Conservation (phyloP, 2,888 invertebrate species). For the Ditylenchus weischeri region DNA sequence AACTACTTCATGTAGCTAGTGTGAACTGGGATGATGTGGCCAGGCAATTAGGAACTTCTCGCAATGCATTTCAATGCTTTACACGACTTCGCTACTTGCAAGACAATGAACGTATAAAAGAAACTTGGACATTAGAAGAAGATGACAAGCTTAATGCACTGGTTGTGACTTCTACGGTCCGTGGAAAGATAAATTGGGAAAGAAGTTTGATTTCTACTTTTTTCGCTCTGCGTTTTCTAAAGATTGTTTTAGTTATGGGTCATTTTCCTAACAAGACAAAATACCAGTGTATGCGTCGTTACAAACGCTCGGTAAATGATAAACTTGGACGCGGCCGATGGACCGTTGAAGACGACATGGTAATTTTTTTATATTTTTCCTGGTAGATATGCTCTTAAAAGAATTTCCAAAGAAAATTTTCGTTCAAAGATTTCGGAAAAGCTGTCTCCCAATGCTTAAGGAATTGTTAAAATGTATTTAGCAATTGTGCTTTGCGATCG, state of each 20-base stretch:
- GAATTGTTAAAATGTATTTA: constrained; percentile 3
- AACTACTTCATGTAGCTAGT: constrained; percentile 8
- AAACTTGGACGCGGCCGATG: constrained; percentile 47
- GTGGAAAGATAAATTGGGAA: constrained; percentile 73
- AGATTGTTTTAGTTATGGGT: too few relatives aligned
- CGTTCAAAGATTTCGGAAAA: too few relatives aligned
- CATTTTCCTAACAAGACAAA: constrained; percentile 46
- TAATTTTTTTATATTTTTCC: too few relatives aligned
- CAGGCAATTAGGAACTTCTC: constrained; percentile 47
- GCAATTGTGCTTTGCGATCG: constrained; percentile 10
- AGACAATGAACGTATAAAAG: too few relatives aligned
- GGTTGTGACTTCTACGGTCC: constrained; percentile 68
- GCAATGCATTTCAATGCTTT: constrained; percentile 61
- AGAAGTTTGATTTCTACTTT: constrained; percentile 57
- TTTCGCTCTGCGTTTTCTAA: too few relatives aligned
- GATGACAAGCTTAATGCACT: constrained; percentile 68
- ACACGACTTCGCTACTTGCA: constrained; percentile 21
- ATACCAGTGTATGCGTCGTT: constrained; percentile 44
- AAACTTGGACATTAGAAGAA: constrained; percentile 71
- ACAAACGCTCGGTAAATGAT: constrained; percentile 39
- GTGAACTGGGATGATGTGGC: constrained; percentile 45
- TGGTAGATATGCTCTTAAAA: too few relatives aligned
- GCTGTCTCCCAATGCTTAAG: constrained; percentile 15
- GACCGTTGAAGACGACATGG: constrained; percentile 50
- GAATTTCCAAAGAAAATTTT: too few relatives aligned